phyloP scores from a whole-genome alignment of 2,888 invertebrate genomes.

The Scaptomyza flava region DNA sequence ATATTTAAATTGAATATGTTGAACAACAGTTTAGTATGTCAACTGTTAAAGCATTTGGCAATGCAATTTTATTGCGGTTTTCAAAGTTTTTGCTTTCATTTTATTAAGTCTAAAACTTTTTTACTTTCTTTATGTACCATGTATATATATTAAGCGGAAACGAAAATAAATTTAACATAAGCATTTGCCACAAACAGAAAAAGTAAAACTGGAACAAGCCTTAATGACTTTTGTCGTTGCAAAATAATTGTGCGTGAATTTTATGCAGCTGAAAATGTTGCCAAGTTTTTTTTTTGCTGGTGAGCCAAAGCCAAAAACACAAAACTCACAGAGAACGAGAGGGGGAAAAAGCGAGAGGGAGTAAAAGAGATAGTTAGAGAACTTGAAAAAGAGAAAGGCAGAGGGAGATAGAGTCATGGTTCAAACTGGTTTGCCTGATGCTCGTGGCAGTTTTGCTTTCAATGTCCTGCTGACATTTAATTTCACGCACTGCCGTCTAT shows the following conservation, averaged over 20 bases:
- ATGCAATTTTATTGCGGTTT: conserved; percentile 18
- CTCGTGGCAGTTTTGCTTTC: conserved; percentile 50
- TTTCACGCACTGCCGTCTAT: conserved; percentile 78
- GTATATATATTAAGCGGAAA: conserved; percentile 50
- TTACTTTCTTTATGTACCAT: background rate
- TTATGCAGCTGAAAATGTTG: conserved; percentile 45
- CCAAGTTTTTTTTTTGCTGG: conserved; percentile 20
- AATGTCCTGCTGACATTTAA: conserved; percentile 78
- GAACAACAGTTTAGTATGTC: background rate
- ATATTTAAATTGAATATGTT: background rate
- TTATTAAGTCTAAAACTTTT: conserved; percentile 13
- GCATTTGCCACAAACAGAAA: conserved; percentile 50
- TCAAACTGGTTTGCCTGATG: conserved; percentile 6
- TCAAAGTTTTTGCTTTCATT: conserved; percentile 5
- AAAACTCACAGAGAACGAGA: background rate
- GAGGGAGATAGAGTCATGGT: background rate
- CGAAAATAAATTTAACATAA: conserved; percentile 65
- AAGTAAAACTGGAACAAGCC: conserved; percentile 42
- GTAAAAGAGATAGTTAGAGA: background rate
- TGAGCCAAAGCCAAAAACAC: conserved; percentile 24
- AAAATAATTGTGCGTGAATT: conserved; percentile 78
- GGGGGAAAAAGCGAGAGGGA: background rate
- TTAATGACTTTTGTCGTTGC: conserved; percentile 77
- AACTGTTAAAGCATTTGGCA: conserved; percentile 7
- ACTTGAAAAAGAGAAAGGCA: no score